A percentile compares a stretch with the other conserved stretches of the same genome.
Evolutionary conservation across 2,888 invertebrate species (phyloP).

Genomic region (Tetranychus piercei): DNA sequence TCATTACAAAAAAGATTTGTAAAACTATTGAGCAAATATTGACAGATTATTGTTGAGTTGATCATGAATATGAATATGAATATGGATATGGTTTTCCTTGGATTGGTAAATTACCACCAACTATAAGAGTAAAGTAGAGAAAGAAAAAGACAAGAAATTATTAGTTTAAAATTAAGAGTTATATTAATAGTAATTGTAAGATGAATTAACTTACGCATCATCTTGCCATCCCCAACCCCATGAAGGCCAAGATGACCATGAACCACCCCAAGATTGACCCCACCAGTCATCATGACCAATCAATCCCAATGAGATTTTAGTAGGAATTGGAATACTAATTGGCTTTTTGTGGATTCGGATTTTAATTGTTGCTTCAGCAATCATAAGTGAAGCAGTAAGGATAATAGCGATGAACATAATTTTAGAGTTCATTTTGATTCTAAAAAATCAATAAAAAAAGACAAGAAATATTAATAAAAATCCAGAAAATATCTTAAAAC

Average conservation of each 20-base stretch:
- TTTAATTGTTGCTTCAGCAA: not conserved
- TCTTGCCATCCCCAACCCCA: not conserved
- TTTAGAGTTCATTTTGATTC: not conserved
- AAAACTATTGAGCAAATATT: too few relatives aligned
- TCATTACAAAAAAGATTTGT: too few relatives aligned
- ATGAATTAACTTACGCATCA: not conserved
- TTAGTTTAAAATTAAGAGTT: not conserved
- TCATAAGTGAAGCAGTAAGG: not conserved
- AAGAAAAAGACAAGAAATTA: too few relatives aligned
- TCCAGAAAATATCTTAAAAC: not conserved
- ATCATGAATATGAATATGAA: too few relatives aligned
- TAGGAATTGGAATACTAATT: not conserved
- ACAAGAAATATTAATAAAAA: not conserved
- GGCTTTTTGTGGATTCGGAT: not conserved
- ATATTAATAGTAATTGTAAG: not conserved
- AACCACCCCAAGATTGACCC: not conserved
- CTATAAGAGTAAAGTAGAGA: too few relatives aligned
- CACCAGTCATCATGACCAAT: not conserved
- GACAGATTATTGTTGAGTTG: too few relatives aligned
- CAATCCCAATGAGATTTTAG: not conserved
- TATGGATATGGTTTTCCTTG: too few relatives aligned
- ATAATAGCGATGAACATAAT: not conserved
- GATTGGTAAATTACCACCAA: too few relatives aligned
- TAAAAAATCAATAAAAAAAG: not conserved
- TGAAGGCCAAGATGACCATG: not conserved